Percentiles rank a stretch among this genome's conserved stretches.
phyloP scores from a whole-genome alignment of 2,113 vertebrate genomes.

The Diadophis punctatus region DNA sequence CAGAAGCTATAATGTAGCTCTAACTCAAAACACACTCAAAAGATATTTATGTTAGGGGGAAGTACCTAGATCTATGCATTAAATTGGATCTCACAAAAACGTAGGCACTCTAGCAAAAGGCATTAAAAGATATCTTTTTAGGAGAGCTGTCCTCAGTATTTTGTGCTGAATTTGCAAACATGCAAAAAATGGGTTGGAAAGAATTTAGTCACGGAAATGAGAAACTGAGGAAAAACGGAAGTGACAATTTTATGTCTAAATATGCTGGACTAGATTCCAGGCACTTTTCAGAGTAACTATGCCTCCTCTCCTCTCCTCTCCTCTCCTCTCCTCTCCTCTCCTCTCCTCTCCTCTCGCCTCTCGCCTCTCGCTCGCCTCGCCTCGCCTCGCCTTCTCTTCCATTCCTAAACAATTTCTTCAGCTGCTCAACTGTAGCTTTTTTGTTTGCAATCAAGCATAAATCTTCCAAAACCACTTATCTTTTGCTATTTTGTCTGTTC shows the following conservation, averaged over 20 bases:
- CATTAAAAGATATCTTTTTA: neutral
- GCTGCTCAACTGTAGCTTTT: neutral
- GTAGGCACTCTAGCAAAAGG: neutral
- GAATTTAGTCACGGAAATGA: neutral
- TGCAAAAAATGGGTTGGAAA: neutral
- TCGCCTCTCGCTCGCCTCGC: too few species aligned
- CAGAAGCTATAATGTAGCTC: neutral
- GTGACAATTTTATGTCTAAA: neutral
- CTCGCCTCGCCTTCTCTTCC: neutral
- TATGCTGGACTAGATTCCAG: neutral
- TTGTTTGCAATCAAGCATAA: conserved; percentile 45
- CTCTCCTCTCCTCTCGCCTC: too few species aligned
- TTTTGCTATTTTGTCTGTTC: conserved; percentile 42
- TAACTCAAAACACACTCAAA: neutral
- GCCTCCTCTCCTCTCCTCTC: neutral
- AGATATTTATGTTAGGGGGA: neutral
- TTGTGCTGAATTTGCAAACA: neutral
- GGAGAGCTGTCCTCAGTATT: neutral
- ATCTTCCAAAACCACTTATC: conserved; percentile 45
- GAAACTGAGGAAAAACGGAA: neutral
- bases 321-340: too few species aligned
- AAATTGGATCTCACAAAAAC: neutral
- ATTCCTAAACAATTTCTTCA: neutral
- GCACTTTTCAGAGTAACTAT: neutral
- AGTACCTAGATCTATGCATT: neutral